phyloP scores from a whole-genome alignment of 2,888 invertebrate genomes.

The Eumerus sabulonum region DNA sequence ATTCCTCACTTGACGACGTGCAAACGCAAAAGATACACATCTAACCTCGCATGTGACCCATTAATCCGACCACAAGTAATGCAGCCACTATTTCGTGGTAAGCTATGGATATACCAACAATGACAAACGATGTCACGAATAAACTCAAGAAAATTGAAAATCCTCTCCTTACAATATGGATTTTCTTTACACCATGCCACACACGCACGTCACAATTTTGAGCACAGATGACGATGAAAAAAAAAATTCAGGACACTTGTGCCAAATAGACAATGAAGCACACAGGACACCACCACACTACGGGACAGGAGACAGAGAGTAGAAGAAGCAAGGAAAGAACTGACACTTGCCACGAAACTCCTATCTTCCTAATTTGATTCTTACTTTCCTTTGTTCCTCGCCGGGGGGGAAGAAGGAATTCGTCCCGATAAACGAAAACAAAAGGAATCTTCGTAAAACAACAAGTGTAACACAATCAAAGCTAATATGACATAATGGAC shows the following conservation, averaged over 20 bases:
- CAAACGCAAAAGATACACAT: constrained; percentile 27
- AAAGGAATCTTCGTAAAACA: constrained; percentile 42
- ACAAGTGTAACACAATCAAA: constrained; percentile 53
- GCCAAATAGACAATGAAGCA: constrained; percentile 6
- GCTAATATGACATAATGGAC: constrained; percentile 59
- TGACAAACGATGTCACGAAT: too few species aligned
- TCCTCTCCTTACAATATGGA: too few species aligned
- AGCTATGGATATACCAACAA: too few species aligned
- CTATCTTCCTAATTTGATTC: constrained; percentile 19
- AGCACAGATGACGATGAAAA: not conserved
- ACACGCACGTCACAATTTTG: too few species aligned
- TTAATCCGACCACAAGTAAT: constrained; percentile 3
- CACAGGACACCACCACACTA: constrained; percentile 26
- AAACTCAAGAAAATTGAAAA: too few species aligned
- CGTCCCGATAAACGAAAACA: constrained; percentile 3
- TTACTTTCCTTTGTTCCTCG: too few species aligned
- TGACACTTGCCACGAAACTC: constrained; percentile 8
- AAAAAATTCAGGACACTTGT: constrained; percentile 31
- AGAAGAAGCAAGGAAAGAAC: constrained; percentile 17
- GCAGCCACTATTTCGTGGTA: too few species aligned
- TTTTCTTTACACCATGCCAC: too few species aligned
- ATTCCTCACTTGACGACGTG: constrained; percentile 40
- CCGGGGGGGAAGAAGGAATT: too few species aligned
- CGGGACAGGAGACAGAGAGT: constrained; percentile 29
- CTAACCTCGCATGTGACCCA: constrained; percentile 18